Evolutionary conservation across 2,797 vertebrate genomes (phyloP), one percentile per base, ranked within the genome.

Genomic region (Channallabes apus): DNA sequence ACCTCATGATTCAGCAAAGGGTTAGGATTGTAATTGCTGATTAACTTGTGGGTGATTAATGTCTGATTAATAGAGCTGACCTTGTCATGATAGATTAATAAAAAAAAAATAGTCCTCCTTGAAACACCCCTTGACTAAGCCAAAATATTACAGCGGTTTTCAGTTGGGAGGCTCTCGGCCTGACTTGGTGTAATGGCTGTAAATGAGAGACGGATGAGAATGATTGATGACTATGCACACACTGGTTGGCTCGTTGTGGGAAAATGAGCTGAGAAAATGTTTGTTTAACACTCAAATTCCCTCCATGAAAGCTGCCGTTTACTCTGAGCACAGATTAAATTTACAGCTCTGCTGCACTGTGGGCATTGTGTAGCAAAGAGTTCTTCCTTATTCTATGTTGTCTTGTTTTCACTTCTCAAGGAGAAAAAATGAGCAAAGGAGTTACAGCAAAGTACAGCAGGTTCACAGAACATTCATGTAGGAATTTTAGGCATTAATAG

Each of bases 21-120:
- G 5, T 62, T 86, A 83, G 86, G 75, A 81, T 62, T 88, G 86
- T 91, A 86, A 92, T 91, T 90, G 91, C 85, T 78, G 87, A 64
- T 58, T 15, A 20, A 41, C 77, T 79, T 92, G 38, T 56, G 56
- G 56, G 20, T 51, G 54, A 64, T 76, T 73, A 58, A 46, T 67
- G 72, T 59, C 35, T 59, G 71, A 73, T 78, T 64, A 71, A 68
- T 38, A 67, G 61, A 65, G 58, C 84, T 22, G 79, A n/a, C 3
- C 67, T 83, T 79, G 72, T 69, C 87, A 86, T 80, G 20, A 69
- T 38, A 77, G 81, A 14, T 58, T 71, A 4, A 89, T 91, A 87
- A 90, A 90, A 89, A 91, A 82, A 79, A 91, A 83, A 79, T 14
- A 61, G 35, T 15, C 14, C 17, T 64, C 24, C 22, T 15, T 56